Conservation (phyloP, 2,113 vertebrate species). For the Microtus ochrogaster region DNA sequence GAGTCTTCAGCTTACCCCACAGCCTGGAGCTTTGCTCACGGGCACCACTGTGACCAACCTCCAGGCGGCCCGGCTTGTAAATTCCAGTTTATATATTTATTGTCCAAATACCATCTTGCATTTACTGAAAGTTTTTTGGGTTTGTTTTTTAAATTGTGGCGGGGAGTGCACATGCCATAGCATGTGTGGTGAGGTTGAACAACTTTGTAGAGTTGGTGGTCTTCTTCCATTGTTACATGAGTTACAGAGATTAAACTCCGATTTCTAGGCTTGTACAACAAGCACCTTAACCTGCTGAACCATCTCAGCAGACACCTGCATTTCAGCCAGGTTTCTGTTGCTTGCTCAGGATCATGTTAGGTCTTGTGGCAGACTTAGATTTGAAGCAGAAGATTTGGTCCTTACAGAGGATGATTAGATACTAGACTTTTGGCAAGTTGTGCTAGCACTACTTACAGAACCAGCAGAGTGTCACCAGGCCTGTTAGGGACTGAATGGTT, state of each 20-base stretch:
- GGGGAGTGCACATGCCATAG: not conserved
- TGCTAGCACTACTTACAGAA: not conserved
- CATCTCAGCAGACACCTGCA: not conserved
- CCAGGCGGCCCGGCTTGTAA: slow-evolving; percentile 95
- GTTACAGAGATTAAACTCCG: not conserved
- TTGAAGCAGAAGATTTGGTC: not conserved
- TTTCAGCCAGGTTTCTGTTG: not conserved
- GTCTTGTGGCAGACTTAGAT: not conserved
- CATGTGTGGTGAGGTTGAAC: not conserved
- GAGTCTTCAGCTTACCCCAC: slow-evolving; percentile 91
- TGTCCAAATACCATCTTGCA: not conserved
- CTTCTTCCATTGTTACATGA: not conserved
- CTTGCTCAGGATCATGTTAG: not conserved
- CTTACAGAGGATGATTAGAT: not conserved
- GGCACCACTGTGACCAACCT: slow-evolving; percentile 92
- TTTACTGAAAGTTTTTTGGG: not conserved
- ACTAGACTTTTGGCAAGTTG: not conserved
- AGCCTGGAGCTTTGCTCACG: slow-evolving; percentile 91
- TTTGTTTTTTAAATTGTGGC: not conserved
- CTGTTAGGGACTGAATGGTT: not conserved
- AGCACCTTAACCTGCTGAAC: not conserved
- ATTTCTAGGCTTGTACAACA: not conserved
- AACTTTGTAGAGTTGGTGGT: not conserved
- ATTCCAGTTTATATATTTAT: slow-evolving; percentile 55
- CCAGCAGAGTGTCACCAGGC: not conserved